Evolutionary conservation across 2,888 invertebrate species (phyloP).

Genomic region (Nudaria mundana): DNA sequence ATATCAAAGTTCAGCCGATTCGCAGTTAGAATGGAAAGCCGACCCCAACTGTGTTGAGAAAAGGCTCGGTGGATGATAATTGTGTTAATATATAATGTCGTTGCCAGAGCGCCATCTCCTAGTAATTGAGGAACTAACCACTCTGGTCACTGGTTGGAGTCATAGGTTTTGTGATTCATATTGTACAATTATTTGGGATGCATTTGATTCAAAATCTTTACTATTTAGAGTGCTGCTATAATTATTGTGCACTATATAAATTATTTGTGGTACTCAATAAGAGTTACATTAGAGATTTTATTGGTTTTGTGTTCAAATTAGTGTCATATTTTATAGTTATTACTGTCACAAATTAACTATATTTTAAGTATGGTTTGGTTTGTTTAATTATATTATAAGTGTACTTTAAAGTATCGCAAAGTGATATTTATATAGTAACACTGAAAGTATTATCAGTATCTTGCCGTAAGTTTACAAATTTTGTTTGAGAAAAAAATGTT

Average conservation of each 20-base stretch:
- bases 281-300: slow-evolving; percentile 39
- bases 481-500: slow-evolving; percentile 11
- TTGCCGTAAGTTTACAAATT: slow-evolving; percentile 46
- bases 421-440: slow-evolving; percentile 45
- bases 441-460: slow-evolving; percentile 57
- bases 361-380: slow-evolving; percentile 32
- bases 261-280: slow-evolving; percentile 28
- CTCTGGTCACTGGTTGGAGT: too few relatives aligned
- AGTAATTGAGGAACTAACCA: too few relatives aligned
- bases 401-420: slow-evolving; percentile 40
- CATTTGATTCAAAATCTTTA: slow-evolving; percentile 23
- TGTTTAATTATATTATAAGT: slow-evolving; percentile 29
- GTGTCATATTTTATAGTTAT: slow-evolving; percentile 72
- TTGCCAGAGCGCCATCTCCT: too few relatives aligned
- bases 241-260: slow-evolving; percentile 29
- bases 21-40: too few relatives aligned
- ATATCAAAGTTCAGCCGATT: too few relatives aligned
- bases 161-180: too few relatives aligned
- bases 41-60: too few relatives aligned
- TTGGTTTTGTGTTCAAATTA: slow-evolving; percentile 75
- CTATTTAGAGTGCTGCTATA: slow-evolving; percentile 31
- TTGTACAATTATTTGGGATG: too few relatives aligned
- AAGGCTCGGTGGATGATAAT: too few relatives aligned
- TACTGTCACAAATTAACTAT: slow-evolving; percentile 60
- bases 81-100: too few relatives aligned